Evolutionary conservation across 2,797 vertebrate species (phyloP).

Genomic region (Sebastes kiyomatsui): DNA sequence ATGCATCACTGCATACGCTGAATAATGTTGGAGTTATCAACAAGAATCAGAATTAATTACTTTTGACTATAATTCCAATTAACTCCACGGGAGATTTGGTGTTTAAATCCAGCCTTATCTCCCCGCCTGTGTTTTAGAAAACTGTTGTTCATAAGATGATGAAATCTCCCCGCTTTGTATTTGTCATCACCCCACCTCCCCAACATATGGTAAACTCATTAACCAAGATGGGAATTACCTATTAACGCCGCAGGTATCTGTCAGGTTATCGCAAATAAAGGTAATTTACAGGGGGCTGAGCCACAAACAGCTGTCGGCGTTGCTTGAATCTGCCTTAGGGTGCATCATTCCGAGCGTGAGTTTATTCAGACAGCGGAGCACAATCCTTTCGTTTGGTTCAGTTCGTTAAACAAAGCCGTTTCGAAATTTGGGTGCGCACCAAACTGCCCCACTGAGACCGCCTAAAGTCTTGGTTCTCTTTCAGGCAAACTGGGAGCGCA

Average conservation of each 20-base stretch:
- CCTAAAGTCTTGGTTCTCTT: neutral
- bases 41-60: constrained; percentile 55
- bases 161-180: constrained; percentile 8
- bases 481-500: neutral
- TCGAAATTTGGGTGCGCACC: constrained; percentile 8
- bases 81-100: constrained; percentile 32
- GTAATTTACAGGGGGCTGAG: constrained; percentile 22
- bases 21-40: constrained; percentile 41
- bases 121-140: constrained; percentile 9
- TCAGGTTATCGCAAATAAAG: constrained; percentile 42
- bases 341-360: constrained; percentile 4
- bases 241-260: constrained; percentile 34
- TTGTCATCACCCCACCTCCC: constrained; percentile 27
- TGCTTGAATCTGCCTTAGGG: constrained; percentile 26
- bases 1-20: neutral
- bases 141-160: constrained; percentile 27
- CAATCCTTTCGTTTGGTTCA: constrained; percentile 13
- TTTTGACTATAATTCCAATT: constrained; percentile 61
- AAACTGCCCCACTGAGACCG: neutral
- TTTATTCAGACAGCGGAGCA: constrained; percentile 9
- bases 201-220: constrained; percentile 48
- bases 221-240: constrained; percentile 36
- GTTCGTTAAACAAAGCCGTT: constrained; percentile 40
- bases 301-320: constrained; percentile 25
- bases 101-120: constrained; percentile 43